Percentiles rank a stretch among this genome's conserved stretches.
phyloP scores from a whole-genome alignment of 1,140 invertebrate species.

The Drosophila takahashii region DNA sequence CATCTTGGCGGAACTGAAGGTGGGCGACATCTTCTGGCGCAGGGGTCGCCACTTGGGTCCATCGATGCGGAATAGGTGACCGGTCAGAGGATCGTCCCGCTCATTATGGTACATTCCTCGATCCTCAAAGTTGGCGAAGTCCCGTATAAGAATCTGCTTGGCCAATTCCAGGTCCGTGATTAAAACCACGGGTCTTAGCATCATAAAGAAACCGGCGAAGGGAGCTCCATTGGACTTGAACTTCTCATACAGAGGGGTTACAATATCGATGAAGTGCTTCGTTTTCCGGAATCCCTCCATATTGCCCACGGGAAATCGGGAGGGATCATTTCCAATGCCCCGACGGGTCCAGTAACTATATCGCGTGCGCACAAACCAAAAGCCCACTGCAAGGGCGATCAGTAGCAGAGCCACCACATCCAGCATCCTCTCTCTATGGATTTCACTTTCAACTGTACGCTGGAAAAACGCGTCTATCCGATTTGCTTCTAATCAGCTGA shows the following conservation, averaged over 20 bases:
- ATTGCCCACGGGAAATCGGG: conserved; percentile 64
- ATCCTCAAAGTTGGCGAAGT: conserved; percentile 87
- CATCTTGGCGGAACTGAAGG: conserved; percentile 87
- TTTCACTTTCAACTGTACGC: conserved; percentile 50
- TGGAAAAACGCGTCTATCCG: background rate
- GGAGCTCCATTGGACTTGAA: conserved; percentile 63
- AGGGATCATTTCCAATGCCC: conserved; percentile 71
- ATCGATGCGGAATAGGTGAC: conserved; percentile 86
- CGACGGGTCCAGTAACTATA: conserved; percentile 85
- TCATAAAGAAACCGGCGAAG: conserved; percentile 63
- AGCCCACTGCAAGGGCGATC: conserved; percentile 41
- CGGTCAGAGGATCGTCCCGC: conserved; percentile 85
- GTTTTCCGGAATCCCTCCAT: conserved; percentile 45
- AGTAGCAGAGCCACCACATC: conserved; percentile 60
- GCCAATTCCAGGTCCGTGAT: conserved; percentile 82
- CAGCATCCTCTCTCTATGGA: conserved; percentile 40
- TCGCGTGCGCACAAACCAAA: conserved; percentile 60
- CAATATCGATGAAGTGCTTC: conserved; percentile 67
- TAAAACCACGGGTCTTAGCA: conserved; percentile 61
- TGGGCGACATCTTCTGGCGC: conserved; percentile 86
- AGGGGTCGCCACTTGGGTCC: conserved; percentile 87
- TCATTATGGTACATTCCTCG: conserved; percentile 85
- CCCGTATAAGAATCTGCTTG: conserved; percentile 86
- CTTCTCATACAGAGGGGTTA: conserved; percentile 56
- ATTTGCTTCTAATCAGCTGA: conserved; percentile 37